Base-by-base conservation (phyloP, 2,113 vertebrate genomes). In the Triplophysa siluroides region DNA sequence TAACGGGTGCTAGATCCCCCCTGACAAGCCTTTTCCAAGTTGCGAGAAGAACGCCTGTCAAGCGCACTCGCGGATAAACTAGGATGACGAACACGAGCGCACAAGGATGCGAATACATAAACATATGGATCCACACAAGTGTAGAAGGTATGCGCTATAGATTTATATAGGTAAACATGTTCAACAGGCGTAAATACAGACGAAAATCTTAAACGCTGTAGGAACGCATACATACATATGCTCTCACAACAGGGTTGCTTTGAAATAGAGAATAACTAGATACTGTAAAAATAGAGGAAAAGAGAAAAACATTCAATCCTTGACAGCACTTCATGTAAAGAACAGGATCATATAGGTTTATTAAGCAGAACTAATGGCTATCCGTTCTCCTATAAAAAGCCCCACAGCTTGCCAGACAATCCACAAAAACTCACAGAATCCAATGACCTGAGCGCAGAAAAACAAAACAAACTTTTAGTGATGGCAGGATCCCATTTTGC, bases 21-120 rank as follows among this genome's bases (percentile, higher is more conserved):
- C 86, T 83, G 85, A 89, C 88, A 90, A 90, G 85, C 89, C 89
- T 90, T 84, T 86, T 91, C 88, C 90, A 90, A 93, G 88, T 90
- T 90, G 86, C 85, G 84, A 86, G 80, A 61, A 86, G 82, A 81
- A 88, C 45, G 80, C 64, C 78, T 78, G 69, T 78, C 12, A 50
- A 8, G 62, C 41, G 26, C 3, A 24, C 41, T 56, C 45, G 19
- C 19, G 19, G 41, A 47, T 33, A 72, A 78, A n/a, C 56, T 47
- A 70, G 50, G 38, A n/a, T 14, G 11, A 2, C 11, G 43, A 45
- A 12, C 43, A 45, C 43, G 5, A 9, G 11, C 43, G 10, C 43
- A 45, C 43, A 12, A 9, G 38, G 23, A 18, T 18, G 33, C 50
- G 65, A 71, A 79, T 38, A 58, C 21, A 50, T 61, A 56, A 62